These are phyloP conservation scores for Saguinus midas DNA, from an alignment of 2,113 vertebrate species.

Conservation along the genomic window DNA sequence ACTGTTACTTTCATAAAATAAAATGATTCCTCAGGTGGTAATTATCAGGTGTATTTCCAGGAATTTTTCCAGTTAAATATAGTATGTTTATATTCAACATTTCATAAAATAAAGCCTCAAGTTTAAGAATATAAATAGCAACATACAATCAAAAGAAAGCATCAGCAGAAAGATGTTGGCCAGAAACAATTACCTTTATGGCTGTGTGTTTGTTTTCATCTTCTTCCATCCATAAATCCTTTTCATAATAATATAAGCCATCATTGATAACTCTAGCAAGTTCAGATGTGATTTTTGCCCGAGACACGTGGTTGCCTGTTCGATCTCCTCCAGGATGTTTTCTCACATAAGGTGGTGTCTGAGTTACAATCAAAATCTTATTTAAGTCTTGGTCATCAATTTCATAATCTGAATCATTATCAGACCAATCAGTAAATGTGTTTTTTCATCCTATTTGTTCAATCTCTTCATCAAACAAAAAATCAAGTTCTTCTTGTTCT, in stretches of 20 bases:
- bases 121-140: conserved; percentile 3
- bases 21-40: neutral
- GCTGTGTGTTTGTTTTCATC: conserved; percentile 70
- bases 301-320: conserved; percentile 75
- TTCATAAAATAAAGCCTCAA: conserved; percentile 22
- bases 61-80: conserved; percentile 17
- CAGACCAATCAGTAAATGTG: conserved; percentile 84
- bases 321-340: conserved; percentile 81
- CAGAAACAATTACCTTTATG: conserved; percentile 81
- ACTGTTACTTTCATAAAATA: conserved; percentile 12
- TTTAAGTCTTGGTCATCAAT: conserved; percentile 87
- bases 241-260: conserved; percentile 85
- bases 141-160: neutral
- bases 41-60: neutral
- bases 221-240: conserved; percentile 84
- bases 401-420: conserved; percentile 87
- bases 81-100: conserved; percentile 42
- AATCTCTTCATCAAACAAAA: conserved; percentile 88
- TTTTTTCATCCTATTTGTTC: conserved; percentile 81
- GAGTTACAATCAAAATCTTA: conserved; percentile 88
- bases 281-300: conserved; percentile 83
- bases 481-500: conserved; percentile 91
- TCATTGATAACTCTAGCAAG: conserved; percentile 86
- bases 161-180: conserved; percentile 22
- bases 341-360: conserved; percentile 84